Evolutionary conservation across 2,113 vertebrate genomes (phyloP).

Genomic region (Meles meles): DNA sequence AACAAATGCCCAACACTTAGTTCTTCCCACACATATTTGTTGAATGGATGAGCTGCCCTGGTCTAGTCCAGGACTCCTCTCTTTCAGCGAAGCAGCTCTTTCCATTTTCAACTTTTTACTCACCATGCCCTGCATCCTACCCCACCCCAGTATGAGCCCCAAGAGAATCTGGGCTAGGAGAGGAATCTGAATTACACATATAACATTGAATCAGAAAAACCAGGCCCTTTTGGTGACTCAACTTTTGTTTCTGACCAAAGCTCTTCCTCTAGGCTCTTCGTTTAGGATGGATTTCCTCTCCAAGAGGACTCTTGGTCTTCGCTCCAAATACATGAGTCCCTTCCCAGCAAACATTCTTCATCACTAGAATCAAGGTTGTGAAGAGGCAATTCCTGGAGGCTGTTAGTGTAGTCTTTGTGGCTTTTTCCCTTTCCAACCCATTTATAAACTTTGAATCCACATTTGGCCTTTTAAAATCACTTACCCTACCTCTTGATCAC

Average conservation of each 20-base stretch:
- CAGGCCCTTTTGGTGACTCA: background rate
- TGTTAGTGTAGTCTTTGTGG: background rate
- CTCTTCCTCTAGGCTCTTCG: background rate
- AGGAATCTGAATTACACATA: conserved; percentile 22
- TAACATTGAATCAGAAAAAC: background rate
- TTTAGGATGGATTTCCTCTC: background rate
- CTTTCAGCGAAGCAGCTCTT: background rate
- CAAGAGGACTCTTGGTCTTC: background rate
- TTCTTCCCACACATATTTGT: background rate
- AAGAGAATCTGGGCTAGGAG: background rate
- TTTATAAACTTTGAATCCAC: background rate
- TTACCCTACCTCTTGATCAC: background rate
- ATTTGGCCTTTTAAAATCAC: background rate
- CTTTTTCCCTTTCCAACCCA: background rate
- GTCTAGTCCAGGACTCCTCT: background rate
- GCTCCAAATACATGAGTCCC: background rate
- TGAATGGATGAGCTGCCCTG: background rate
- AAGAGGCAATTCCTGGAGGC: background rate
- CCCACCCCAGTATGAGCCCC: background rate
- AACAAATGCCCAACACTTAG: background rate
- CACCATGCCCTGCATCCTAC: background rate
- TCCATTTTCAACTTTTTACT: background rate
- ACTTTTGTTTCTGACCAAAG: background rate
- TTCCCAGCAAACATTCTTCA: background rate
- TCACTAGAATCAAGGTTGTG: background rate